Percentiles rank a stretch among this genome's conserved stretches.
Evolutionary conservation across 2,113 vertebrate species (phyloP).

Genomic region (Microtus oregoni): DNA sequence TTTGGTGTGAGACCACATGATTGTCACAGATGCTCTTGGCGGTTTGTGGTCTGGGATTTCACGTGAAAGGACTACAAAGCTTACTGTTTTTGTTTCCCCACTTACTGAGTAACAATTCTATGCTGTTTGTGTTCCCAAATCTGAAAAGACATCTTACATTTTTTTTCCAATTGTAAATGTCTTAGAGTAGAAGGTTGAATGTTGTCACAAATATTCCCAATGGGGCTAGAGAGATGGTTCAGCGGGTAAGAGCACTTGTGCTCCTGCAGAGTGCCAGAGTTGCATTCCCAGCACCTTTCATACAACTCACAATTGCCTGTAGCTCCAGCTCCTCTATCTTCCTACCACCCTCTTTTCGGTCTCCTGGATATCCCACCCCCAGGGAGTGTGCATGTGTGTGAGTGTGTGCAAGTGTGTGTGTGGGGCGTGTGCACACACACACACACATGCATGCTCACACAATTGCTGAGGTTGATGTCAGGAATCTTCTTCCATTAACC

Average conservation of each 20-base stretch:
- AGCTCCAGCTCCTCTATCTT: background rate
- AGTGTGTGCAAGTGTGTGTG: too few relatives aligned
- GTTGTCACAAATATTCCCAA: background rate
- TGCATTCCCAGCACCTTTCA: background rate
- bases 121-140: background rate
- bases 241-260: background rate
- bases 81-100: background rate
- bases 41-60: background rate
- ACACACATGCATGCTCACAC: too few relatives aligned
- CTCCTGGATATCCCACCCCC: background rate
- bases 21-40: background rate
- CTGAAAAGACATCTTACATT: background rate
- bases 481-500: background rate
- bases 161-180: background rate
- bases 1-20: background rate
- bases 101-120: background rate
- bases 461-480: background rate
- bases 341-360: background rate
- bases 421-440: too few relatives aligned
- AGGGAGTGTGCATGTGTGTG: background rate
- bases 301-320: background rate
- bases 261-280: background rate
- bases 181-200: background rate
- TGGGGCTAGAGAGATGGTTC: background rate
- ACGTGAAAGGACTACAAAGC: background rate